Evolutionary conservation across 1,140 invertebrate species (phyloP).

Genomic region (Neotoxoptera formosana): DNA sequence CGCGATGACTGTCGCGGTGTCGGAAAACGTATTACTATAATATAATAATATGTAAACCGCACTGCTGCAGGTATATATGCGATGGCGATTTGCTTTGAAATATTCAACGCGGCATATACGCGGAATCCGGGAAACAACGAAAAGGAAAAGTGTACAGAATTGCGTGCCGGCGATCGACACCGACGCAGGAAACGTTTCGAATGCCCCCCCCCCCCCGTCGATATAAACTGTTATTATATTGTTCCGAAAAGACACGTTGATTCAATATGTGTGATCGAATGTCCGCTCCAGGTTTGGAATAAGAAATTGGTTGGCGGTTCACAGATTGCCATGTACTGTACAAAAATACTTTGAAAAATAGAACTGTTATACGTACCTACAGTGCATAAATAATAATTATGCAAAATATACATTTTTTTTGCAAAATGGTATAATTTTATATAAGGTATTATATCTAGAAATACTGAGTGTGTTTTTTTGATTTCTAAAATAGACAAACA

Average conservation of each 20-base stretch:
- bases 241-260: background rate
- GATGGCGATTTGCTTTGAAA: background rate
- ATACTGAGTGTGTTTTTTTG: background rate
- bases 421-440: background rate
- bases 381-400: constrained; percentile 2
- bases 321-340: background rate
- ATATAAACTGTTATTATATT: background rate
- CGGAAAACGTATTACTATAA: background rate
- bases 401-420: background rate
- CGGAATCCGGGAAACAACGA: background rate
- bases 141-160: background rate
- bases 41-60: background rate
- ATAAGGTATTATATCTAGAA: too few relatives aligned
- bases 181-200: background rate
- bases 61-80: background rate
- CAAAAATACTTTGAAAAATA: background rate
- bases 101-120: background rate
- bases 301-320: background rate
- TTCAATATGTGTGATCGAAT: background rate
- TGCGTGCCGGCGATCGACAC: background rate
- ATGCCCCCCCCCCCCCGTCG: too few relatives aligned
- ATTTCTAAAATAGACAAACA: background rate
- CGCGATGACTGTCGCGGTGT: background rate
- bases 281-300: background rate
- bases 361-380: too few relatives aligned